Percentiles rank a stretch among this genome's conserved stretches.
phyloP scores from a whole-genome alignment of 2,888 invertebrate genomes.

The Himalopsyche anomala region DNA sequence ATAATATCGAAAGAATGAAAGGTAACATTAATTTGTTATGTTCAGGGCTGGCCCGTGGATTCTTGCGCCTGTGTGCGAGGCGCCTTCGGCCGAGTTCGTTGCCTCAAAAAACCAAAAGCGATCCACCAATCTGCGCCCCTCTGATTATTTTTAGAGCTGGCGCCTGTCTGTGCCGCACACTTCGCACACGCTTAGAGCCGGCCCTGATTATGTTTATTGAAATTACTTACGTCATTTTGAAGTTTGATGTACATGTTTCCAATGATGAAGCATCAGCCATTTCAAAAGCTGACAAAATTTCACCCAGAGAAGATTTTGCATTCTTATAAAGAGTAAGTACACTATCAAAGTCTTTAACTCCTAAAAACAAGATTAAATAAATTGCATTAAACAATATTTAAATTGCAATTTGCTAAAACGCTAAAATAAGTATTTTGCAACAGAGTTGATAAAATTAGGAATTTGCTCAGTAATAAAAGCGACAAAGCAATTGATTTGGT shows the following conservation, averaged over 20 bases:
- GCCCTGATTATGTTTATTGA: too few species aligned
- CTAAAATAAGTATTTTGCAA: too few species aligned
- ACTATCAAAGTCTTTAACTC: slow-evolving; percentile 86
- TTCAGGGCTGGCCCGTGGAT: neutral
- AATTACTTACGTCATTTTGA: slow-evolving; percentile 73
- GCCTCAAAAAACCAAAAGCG: too few species aligned
- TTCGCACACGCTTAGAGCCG: neutral
- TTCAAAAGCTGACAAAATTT: slow-evolving; percentile 97
- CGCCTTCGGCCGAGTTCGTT: neutral
- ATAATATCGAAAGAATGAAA: neutral
- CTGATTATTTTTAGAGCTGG: too few species aligned
- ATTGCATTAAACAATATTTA: neutral
- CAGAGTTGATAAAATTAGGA: too few species aligned
- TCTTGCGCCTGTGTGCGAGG: slow-evolving; percentile 6
- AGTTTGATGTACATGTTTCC: slow-evolving; percentile 80
- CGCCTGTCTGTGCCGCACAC: neutral
- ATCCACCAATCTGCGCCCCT: too few species aligned
- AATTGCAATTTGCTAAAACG: too few species aligned
- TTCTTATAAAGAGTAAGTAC: slow-evolving; percentile 85
- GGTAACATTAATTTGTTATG: neutral
- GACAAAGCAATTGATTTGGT: too few species aligned
- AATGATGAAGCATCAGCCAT: slow-evolving; percentile 90
- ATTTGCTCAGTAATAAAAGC: too few species aligned
- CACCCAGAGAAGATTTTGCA: slow-evolving; percentile 87
- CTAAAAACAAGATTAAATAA: slow-evolving; percentile 70